Evolutionary conservation across 2,113 vertebrate species (phyloP), one percentile per base, ranked within the genome.

Genomic region (Lophotis ruficrista): DNA sequence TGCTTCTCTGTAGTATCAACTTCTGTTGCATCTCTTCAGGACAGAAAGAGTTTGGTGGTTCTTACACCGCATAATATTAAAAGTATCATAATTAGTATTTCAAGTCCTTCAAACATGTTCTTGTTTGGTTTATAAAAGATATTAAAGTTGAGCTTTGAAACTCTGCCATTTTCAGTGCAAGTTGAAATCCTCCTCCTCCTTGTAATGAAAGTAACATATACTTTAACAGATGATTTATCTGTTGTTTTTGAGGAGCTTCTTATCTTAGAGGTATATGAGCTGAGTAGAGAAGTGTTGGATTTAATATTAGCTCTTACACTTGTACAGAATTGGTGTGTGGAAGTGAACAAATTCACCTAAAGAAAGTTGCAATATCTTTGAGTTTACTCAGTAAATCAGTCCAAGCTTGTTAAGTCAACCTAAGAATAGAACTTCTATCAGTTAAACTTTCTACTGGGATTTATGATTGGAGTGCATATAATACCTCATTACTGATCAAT

Each of bases 401-500:
- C 77, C 61, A 72, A 77, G 50, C 77, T 93, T 88, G 45, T 89
- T 93, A 93, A 95, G 65, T 89, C 76, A 87, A 25, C 35, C 65
- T 90, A 88, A 87, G 68, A 94, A 87, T 19, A 95, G 57, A 92
- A 94, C 61, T 71, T 90, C 64, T 86, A 88, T 87, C 88, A 83
- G 50, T 89, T 96, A 88, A 96, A 90, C 79, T 89, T 87, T 78
- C 96, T 69, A 50, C 57, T 69, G 92, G 85, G 88, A 96, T 93
- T 96, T 95, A 80, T 92, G 86, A 80, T 88, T 92, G 92, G 76
- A 89, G 30, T 93, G 65, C 43, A 77, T 93, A 83, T 92, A 96
- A 95, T 95, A 88, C 45, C 69, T 96, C 76, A 97, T 97, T 92
- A 95, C 83, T 71, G 90, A 95, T 96, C 88, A 94, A 41, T 93